Conservation (phyloP, 2,113 vertebrate genomes). For the Muntiacus muntjak region DNA sequence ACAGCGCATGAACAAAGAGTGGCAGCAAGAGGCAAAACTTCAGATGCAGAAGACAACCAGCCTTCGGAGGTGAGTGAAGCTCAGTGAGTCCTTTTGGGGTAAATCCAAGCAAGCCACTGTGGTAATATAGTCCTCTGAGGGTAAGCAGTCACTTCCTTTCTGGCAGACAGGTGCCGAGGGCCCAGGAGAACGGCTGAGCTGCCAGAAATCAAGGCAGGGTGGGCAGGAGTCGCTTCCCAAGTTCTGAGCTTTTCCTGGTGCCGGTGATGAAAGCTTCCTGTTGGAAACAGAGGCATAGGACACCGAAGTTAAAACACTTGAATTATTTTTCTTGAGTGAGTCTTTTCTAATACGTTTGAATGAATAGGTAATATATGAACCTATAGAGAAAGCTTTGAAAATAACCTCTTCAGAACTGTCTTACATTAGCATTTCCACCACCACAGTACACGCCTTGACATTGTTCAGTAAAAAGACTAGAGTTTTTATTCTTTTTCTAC, state of each 20-base stretch:
- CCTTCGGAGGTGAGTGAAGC: constrained; percentile 83
- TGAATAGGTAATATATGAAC: neutral
- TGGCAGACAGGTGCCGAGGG: neutral
- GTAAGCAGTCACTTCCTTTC: neutral
- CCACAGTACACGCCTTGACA: neutral
- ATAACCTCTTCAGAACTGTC: neutral
- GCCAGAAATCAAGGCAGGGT: neutral
- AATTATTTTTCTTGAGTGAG: neutral
- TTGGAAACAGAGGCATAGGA: neutral
- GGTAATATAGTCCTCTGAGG: neutral
- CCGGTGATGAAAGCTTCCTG: neutral
- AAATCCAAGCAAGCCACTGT: neutral
- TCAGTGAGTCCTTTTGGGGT: neutral
- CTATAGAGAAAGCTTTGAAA: neutral
- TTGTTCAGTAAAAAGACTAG: neutral
- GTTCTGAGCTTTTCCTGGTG: neutral
- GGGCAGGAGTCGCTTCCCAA: neutral
- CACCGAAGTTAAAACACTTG: neutral
- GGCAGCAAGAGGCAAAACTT: constrained; percentile 72
- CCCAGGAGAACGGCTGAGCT: neutral
- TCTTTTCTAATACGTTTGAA: neutral
- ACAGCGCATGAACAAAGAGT: constrained; percentile 81
- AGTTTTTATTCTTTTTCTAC: neutral
- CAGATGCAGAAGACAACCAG: constrained; percentile 78
- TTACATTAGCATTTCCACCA: neutral